phyloP scores from a whole-genome alignment of 2,797 vertebrate species.

The Vireo griseus region DNA sequence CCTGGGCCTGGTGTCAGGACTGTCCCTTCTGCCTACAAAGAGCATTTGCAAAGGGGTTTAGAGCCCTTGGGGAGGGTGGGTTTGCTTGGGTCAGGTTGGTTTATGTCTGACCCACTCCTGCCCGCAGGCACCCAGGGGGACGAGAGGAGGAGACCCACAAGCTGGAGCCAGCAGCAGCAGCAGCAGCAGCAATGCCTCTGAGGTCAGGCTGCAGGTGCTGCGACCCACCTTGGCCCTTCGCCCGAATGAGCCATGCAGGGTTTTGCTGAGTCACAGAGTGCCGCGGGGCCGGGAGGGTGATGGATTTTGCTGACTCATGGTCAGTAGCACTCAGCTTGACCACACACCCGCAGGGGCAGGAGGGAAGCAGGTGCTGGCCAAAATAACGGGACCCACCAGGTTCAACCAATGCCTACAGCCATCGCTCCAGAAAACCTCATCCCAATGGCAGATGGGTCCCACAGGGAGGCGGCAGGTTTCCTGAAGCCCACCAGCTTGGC shows the following conservation, averaged over 20 bases:
- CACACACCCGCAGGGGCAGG: not conserved
- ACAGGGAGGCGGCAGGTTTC: fast-evolving
- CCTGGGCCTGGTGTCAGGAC: not conserved
- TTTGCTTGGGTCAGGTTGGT: not conserved
- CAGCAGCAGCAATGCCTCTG: not conserved
- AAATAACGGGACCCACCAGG: conserved; percentile 10
- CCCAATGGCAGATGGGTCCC: fast-evolving
- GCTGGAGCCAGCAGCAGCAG: not conserved
- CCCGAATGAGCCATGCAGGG: fast-evolving
- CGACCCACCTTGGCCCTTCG: not conserved
- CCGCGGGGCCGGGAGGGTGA: fast-evolving
- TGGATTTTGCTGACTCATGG: conserved; percentile 5
- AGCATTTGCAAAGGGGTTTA: not conserved
- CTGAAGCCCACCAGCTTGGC: fast-evolving
- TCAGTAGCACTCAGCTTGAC: not conserved
- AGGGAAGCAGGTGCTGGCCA: not conserved
- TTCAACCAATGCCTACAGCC: not conserved
- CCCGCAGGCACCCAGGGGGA: fast-evolving
- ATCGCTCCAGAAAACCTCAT: fast-evolving
- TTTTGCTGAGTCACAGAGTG: conserved; percentile 11
- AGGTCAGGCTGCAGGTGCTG: not conserved
- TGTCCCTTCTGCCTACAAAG: not conserved
- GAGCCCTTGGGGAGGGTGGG: not conserved
- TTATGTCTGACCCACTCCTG: not conserved
- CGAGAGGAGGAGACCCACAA: fast-evolving